Base-by-base conservation (phyloP, 1,140 invertebrate species). In the Papilio helenus region DNA sequence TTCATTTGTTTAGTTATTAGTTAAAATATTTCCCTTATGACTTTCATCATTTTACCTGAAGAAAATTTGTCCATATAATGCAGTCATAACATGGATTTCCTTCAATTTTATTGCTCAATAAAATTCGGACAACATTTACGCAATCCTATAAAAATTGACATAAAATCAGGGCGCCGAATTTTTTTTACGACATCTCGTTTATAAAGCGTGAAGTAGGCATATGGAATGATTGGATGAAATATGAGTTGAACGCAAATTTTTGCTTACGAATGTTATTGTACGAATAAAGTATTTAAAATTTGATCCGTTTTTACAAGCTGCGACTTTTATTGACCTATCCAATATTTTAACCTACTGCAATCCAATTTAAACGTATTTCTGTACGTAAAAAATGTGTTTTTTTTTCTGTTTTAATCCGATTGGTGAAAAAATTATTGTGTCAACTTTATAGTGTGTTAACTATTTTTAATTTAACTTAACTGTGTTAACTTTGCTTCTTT, bases 111-210 rank as follows among this genome's bases (percentile, higher is more conserved):
- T 79, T 87, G 82, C 84, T 85, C 85, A 90, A 91, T 93, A 92
- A 92, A 92, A 88, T 81, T 90, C 81, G 89, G 89, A 92, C 89
- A 91, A 89, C 87, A 88, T 93, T 92, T 93, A 90, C 87, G 86
- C 92, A 93, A 90, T 92, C 87, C 84, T 83, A 89, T 92, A 93
- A 93, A 92, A 93, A 89, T 91, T 88, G 89, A 85, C 87, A 91
- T 93, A 93, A 92, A 93, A 92, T 92, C 88, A 87, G 87, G 90
- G 87, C 91, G 90, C 90, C 89, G 88, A 92, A 92, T 89, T 86
- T 89, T 46, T 92, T 92, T 92, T 89, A 90, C 83, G 87, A 86
- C 81, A 83, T 86, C 80, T 84, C 84, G 82, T 89, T 90, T 89
- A 89, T 90, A 92, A 90, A 89, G 76, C 86, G 82, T 82, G 83